These are phyloP conservation scores for Eumerus sabulonum DNA, from an alignment of 2,888 invertebrate species.

Conservation along the genomic window DNA sequence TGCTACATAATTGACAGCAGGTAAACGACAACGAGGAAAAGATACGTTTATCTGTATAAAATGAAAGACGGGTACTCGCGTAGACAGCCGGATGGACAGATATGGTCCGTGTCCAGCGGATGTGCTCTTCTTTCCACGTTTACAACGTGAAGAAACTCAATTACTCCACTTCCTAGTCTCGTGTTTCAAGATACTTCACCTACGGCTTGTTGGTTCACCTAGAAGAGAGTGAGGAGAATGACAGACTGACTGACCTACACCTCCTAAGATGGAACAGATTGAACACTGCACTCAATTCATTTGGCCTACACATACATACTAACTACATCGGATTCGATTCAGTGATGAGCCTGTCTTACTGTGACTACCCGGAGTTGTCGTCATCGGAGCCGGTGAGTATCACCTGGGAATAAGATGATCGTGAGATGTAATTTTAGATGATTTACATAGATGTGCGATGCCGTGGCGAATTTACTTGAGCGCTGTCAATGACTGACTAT, in stretches of 20 bases:
- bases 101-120: conserved; percentile 8
- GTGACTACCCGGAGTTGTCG: no score
- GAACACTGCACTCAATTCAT: conserved; percentile 20
- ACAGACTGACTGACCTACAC: conserved; percentile 37
- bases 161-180: conserved; percentile 50
- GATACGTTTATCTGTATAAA: background rate
- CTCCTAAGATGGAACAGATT: conserved; percentile 29
- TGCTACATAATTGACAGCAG: conserved; percentile 27
- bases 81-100: background rate
- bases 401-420: conserved; percentile 4
- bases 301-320: conserved; percentile 21
- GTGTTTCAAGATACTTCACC: conserved; percentile 23
- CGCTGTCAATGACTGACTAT: background rate
- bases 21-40: background rate
- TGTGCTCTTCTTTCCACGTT: no score
- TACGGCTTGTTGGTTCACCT: no score
- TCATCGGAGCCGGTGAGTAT: background rate
- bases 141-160: conserved; percentile 1
- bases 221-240: background rate
- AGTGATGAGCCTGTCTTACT: background rate
- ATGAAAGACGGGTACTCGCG: conserved; percentile 10
- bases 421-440: background rate
- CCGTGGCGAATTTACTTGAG: background rate
- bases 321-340: conserved; percentile 31
- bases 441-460: no score